A percentile compares a stretch with the other conserved stretches of the same genome.
phyloP scores from a whole-genome alignment of 1,140 invertebrate species.

The Delia radicum region DNA sequence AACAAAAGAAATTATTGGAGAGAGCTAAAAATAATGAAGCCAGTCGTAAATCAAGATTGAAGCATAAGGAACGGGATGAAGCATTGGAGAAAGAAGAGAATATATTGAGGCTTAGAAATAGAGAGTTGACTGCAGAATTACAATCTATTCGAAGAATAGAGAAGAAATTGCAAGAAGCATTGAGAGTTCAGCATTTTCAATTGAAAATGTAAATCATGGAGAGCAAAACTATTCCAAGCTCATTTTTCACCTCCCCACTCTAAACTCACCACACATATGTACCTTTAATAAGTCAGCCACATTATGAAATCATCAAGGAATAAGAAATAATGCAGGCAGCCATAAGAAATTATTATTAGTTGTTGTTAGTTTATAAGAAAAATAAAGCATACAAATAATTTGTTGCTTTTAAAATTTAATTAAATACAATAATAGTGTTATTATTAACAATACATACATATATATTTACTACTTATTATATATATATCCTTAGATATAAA shows the following conservation, averaged over 20 bases:
- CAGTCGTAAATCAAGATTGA: slow-evolving; percentile 45
- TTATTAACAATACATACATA: background rate
- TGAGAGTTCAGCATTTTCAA: background rate
- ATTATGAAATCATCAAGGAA: background rate
- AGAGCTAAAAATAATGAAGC: slow-evolving; percentile 51
- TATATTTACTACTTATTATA: background rate
- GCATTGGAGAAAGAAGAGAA: slow-evolving; percentile 26
- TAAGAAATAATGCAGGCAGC: background rate
- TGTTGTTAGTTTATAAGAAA: background rate
- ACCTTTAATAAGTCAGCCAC: background rate
- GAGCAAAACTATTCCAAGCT: too few relatives aligned
- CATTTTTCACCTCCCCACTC: too few relatives aligned
- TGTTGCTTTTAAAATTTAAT: background rate
- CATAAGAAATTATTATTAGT: background rate
- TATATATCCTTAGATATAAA: too few relatives aligned
- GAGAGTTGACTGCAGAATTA: background rate
- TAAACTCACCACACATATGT: background rate
- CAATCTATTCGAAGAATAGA: background rate
- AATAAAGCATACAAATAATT: background rate
- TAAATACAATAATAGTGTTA: too few relatives aligned
- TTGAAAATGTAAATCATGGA: background rate
- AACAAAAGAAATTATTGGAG: slow-evolving; percentile 40
- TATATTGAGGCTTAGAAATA: background rate
- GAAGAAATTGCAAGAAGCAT: slow-evolving; percentile 12
- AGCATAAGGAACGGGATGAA: slow-evolving; percentile 44